These are phyloP conservation scores for Motacilla tschutschensis DNA, from an alignment of 2,113 vertebrate species.

Conservation along the genomic window DNA sequence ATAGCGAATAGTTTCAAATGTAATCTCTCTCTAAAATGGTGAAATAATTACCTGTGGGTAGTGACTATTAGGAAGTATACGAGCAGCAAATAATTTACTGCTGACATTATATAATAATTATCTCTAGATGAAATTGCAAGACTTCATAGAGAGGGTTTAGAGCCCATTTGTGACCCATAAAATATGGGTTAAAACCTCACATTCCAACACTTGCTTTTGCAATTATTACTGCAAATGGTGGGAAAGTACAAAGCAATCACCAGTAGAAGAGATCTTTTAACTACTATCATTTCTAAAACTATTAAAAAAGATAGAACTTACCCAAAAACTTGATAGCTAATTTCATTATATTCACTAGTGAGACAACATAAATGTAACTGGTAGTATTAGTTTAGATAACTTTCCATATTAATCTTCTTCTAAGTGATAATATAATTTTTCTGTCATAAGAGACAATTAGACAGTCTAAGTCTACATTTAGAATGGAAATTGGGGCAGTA, in stretches of 20 bases:
- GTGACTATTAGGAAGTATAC: slow-evolving; percentile 52
- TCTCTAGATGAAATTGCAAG: slow-evolving; percentile 73
- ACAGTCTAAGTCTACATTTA: not conserved
- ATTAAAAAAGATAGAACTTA: not conserved
- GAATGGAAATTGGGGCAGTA: not conserved
- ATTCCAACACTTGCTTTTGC: slow-evolving; percentile 57
- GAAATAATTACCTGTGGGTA: slow-evolving; percentile 42
- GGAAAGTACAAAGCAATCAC: slow-evolving; percentile 45
- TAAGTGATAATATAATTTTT: not conserved
- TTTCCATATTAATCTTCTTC: not conserved
- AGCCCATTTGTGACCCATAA: slow-evolving; percentile 75
- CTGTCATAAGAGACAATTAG: not conserved
- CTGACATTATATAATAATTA: slow-evolving; percentile 71
- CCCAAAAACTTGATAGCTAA: not conserved
- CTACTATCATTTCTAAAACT: not conserved
- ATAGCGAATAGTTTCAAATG: not conserved
- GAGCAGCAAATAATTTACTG: slow-evolving; percentile 71
- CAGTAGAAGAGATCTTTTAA: slow-evolving; percentile 31
- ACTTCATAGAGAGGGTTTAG: slow-evolving; percentile 65
- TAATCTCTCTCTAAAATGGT: slow-evolving; percentile 22
- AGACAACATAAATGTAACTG: not conserved
- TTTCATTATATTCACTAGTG: not conserved
- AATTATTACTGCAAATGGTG: slow-evolving; percentile 61
- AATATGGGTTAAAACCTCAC: slow-evolving; percentile 68
- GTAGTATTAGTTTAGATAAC: not conserved